phyloP scores from a whole-genome alignment of 2,797 vertebrate genomes.

The Dallia pectoralis region DNA sequence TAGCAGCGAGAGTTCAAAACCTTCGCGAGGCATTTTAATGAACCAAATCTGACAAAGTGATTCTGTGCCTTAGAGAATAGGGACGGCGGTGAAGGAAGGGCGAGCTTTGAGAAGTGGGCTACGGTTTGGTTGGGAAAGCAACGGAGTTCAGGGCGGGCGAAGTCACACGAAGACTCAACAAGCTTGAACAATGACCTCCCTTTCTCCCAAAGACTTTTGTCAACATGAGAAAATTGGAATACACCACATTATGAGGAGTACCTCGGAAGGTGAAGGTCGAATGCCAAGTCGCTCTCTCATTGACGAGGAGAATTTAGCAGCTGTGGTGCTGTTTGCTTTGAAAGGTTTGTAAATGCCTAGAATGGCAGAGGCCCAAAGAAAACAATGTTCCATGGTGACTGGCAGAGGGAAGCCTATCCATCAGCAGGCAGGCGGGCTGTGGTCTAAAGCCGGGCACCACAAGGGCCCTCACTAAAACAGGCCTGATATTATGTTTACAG shows the following conservation, averaged over 20 bases:
- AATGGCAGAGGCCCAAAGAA: slow-evolving; percentile 48
- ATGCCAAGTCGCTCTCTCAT: slow-evolving; percentile 46
- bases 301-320: slow-evolving; percentile 55
- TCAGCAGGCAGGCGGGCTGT: slow-evolving; percentile 40
- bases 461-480: slow-evolving; percentile 37
- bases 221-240: slow-evolving; percentile 60
- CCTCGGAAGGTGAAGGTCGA: slow-evolving; percentile 49
- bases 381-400: slow-evolving; percentile 47
- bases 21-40: slow-evolving; percentile 60
- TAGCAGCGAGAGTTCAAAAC: slow-evolving; percentile 47
- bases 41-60: slow-evolving; percentile 55
- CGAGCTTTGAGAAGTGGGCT: slow-evolving; percentile 32
- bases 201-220: slow-evolving; percentile 53
- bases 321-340: slow-evolving; percentile 57
- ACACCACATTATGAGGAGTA: slow-evolving; percentile 47
- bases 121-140: slow-evolving; percentile 23
- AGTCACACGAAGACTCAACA: slow-evolving; percentile 53
- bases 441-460: slow-evolving; percentile 48
- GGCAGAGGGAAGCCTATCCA: slow-evolving; percentile 53
- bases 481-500: slow-evolving; percentile 54
- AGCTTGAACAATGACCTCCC: slow-evolving; percentile 50
- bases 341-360: slow-evolving; percentile 49
- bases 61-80: slow-evolving; percentile 53
- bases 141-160: slow-evolving; percentile 43
- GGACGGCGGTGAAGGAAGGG: slow-evolving; percentile 19